These are phyloP conservation scores for Butorides virescens DNA, from an alignment of 2,113 vertebrate genomes.

Conservation along the genomic window DNA sequence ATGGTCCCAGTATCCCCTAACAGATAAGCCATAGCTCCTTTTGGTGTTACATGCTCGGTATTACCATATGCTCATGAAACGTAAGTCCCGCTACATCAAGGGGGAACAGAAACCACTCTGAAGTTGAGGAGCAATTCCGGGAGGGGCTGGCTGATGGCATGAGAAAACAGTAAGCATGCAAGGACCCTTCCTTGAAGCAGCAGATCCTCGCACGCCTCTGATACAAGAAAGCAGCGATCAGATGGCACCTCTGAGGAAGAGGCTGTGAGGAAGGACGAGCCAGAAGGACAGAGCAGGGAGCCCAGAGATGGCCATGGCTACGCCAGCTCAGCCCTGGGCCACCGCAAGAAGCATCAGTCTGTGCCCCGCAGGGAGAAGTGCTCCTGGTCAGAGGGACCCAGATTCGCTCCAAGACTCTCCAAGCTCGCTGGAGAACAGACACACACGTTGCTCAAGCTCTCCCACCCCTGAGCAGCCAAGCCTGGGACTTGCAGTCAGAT, in stretches of 20 bases:
- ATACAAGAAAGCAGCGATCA: background rate
- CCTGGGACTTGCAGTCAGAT: background rate
- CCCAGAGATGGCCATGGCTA: background rate
- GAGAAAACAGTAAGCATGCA: background rate
- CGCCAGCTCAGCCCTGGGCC: background rate
- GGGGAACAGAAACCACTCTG: background rate
- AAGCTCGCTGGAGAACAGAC: background rate
- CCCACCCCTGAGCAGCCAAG: background rate
- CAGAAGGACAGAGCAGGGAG: background rate
- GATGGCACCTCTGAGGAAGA: background rate
- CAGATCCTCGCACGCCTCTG: background rate
- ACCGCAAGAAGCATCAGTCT: background rate
- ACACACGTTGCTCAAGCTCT: background rate
- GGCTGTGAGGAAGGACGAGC: background rate
- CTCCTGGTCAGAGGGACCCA: background rate
- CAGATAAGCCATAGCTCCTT: background rate
- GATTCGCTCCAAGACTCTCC: background rate
- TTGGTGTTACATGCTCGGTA: background rate
- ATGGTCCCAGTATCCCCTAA: background rate
- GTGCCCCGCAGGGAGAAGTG: background rate
- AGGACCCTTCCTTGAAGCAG: background rate
- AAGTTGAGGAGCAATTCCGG: background rate
- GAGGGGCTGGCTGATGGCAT: rapidly evolving
- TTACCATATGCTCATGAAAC: background rate
- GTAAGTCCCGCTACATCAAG: background rate